phyloP scores from a whole-genome alignment of 2,113 vertebrate species.

The Tragulus kanchil region DNA sequence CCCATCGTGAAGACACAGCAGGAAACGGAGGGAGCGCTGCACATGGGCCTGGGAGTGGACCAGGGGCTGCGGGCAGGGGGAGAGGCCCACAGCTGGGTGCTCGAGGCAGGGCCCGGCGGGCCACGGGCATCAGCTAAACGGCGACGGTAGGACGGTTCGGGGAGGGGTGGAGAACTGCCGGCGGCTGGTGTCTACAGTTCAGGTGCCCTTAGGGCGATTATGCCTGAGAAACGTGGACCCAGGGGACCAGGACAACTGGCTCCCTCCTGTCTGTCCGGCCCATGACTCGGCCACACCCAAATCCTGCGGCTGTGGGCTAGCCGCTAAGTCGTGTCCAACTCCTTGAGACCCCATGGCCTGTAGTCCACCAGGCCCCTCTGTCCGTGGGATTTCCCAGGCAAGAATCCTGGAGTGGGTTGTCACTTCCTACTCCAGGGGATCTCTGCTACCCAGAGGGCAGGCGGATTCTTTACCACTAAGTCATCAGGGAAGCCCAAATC shows the following conservation, averaged over 20 bases:
- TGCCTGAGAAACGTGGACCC: background rate
- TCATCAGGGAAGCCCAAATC: background rate
- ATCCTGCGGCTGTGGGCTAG: background rate
- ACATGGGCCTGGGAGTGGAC: background rate
- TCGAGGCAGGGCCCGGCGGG: no score
- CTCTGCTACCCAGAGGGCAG: background rate
- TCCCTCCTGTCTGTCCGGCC: background rate
- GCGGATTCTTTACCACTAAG: background rate
- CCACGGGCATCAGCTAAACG: background rate
- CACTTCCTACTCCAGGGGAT: background rate
- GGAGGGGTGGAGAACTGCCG: background rate
- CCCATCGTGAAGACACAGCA: accelerated
- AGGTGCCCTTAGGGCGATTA: background rate
- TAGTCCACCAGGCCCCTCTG: background rate
- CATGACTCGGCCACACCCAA: background rate
- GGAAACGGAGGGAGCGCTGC: background rate
- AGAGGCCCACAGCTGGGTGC: background rate
- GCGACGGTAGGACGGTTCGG: background rate
- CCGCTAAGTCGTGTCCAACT: background rate
- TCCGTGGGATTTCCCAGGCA: background rate
- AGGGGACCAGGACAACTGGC: background rate
- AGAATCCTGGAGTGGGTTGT: background rate
- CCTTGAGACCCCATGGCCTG: background rate
- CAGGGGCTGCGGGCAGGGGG: background rate
- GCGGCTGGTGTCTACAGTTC: background rate